Percentiles rank a stretch among this genome's conserved stretches.
phyloP scores from a whole-genome alignment of 2,113 vertebrate species.

The Centropristis striata region DNA sequence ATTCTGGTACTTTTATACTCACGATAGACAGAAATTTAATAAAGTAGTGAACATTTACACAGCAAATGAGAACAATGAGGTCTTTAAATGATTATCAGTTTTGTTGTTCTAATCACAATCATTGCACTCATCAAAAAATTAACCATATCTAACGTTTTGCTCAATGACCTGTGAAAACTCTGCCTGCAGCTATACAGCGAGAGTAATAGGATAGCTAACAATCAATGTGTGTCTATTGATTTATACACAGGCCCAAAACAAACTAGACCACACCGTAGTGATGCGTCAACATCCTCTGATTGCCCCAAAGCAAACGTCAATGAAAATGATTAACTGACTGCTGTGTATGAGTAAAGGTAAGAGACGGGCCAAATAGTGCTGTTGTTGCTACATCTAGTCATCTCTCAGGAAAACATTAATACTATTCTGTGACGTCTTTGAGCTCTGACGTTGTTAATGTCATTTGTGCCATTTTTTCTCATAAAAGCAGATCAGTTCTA shows the following conservation, averaged over 20 bases:
- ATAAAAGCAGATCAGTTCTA: neutral
- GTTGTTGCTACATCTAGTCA: slow-evolving; percentile 10
- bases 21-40: neutral
- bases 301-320: slow-evolving; percentile 69
- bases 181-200: slow-evolving; percentile 40
- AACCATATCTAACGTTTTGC: slow-evolving; percentile 21
- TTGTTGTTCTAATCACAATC: neutral
- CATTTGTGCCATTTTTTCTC: neutral
- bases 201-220: slow-evolving; percentile 62
- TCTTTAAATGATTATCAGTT: slow-evolving; percentile 6
- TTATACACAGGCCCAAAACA: slow-evolving; percentile 54
- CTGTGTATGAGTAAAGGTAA: slow-evolving; percentile 26
- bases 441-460: neutral
- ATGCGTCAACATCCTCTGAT: slow-evolving; percentile 69
- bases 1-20: slow-evolving; percentile 27
- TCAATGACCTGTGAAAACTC: slow-evolving; percentile 33
- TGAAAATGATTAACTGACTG: slow-evolving; percentile 69
- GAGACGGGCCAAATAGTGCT: neutral
- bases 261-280: slow-evolving; percentile 62
- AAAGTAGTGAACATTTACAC: slow-evolving; percentile 19
- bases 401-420: neutral
- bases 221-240: slow-evolving; percentile 77
- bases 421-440: neutral
- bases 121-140: slow-evolving; percentile 1
- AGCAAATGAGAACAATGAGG: slow-evolving; percentile 12